Evolutionary conservation across 2,888 invertebrate species (phyloP), one percentile per base, ranked within the genome.

Genomic region (Xiphydria camelus): DNA sequence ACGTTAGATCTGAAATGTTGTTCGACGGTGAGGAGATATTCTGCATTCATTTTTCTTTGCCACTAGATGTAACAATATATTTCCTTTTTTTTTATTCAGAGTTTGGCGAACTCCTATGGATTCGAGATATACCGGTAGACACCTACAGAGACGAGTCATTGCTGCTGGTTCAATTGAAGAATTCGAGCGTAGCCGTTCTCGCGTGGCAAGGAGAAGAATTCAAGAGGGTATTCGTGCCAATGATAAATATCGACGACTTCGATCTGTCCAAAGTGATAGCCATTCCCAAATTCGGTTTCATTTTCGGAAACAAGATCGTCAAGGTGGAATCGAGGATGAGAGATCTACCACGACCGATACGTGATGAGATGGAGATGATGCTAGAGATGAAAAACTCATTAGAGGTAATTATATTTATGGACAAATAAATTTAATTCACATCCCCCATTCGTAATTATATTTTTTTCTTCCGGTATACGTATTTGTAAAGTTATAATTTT

Each of bases 91-190:
- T 10, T 17, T 46, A 49, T 12, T 32, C 41, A 72, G 70, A 57
- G 29, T 26, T 60, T 7, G 47, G 54, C 4, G 60, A 67, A 19
- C 48, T 62, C 21, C 12, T 45, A 2, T 67, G 62, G 62, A 43
- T 66, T 4, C 41, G 46, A 37, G 51, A 51, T 41, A 49, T 80
- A 23, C 73, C 72, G 1, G 44, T 78, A 1, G 59, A 70, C 39
- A 77, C 74, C 2, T 77, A 77, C 46, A 68, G 77, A 39, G 74
- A 78, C 47, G 79, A 80, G 41, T 68, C 76, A 1, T 53, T 80
- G 33, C 49, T 80, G 29, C 49, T 80, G 4, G 62, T 75, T 2
- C 77, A 80, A 59, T 64, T 62, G 10, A 53, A 53, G 49, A 69
- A 71, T 45, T 53, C 39, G 0, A 60, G 62, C 1, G 45, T 64